Base-by-base conservation (phyloP, 2,888 invertebrate species). In the Amiota minor region DNA sequence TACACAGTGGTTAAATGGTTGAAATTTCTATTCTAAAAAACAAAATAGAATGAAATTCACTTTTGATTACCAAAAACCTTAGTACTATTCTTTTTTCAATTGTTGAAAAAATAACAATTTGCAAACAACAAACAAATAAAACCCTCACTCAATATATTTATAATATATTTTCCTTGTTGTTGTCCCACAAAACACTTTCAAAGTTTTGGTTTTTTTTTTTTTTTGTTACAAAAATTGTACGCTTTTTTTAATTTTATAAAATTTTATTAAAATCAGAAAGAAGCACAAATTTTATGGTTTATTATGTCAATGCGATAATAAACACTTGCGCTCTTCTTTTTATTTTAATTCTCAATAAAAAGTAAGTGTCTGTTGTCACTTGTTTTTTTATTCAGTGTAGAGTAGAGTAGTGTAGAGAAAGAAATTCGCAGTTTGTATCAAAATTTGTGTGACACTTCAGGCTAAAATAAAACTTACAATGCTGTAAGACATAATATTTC, bases 51-150 rank as follows among this genome's bases (percentile, higher is more conserved):
- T 73, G 59, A 74, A 77, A 56, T 71, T 65, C 61, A 73, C 46
- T 56, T 56, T 62, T 45, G 50, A 49, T 10, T 55, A 53, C 56
- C 80, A 50, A 81, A 77, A 85, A 87, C 89, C 88, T 89, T 89
- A 86, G 88, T 89, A 87, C 89, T 83, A 89, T 89, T 88, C 86
- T 88, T 85, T 87, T 83, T 77, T 78, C 35, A 18, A 50, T 14
- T 79, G 74, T 74, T 78, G 71, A 79, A 79, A 80, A 80, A 80
- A 80, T 75, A 87, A 89, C 89, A 87, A 89, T 89, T 89, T 83
- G 88, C 89, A 89, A 89, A 87, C 89, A 87, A 88, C 85, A 85
- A 86, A 86, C 88, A 89, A 87, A 81, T 77, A 35, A n/a, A n/a
- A 81, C 87, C 87, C 87, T 88, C 87, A 81, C 83, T 79, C 80